Evolutionary conservation across 2,113 vertebrate genomes (phyloP), one percentile per base, ranked within the genome.

Genomic region (Hemicordylus capensis): DNA sequence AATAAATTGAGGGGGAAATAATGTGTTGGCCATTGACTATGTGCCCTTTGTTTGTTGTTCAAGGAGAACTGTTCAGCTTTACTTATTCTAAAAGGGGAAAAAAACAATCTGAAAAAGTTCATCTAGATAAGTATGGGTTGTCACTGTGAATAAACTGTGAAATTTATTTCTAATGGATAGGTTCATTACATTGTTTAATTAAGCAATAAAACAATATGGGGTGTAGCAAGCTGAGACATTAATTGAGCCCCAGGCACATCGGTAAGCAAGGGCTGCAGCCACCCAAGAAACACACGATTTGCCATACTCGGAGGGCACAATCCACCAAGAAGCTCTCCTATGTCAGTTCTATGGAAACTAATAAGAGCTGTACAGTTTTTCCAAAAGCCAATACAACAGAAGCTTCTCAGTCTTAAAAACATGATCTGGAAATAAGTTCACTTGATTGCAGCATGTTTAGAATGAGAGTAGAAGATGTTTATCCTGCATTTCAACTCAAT

Each of bases 1-100:
- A 92, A 87, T 69, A 80, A 88, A 92, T 70, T 14, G 28, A 83
- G 85, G 48, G 31, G 81, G 87, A 91, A 92, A 86, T 89, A 88
- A 91, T 83, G 87, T 87, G 86, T 22, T 83, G 63, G 0, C 86
- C 74, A 87, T 85, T 89, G 87, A 77, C 39, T 22, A 1, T 39
- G 77, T 91, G 87, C 80, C 37, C 76, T 85, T 87, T 92, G 42
- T 51, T 77, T 73, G 75, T n/a, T 75, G 46, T 72, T 87, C 81
- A 24, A 1, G 0, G 66, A 76, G 69, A 72, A 74, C 37, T n/a
- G 11, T 80, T 64, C 67, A 69, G 37, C 61, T 9, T 42, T 28
- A 8, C 75, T 70, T 70, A 56, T 83, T 58, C 79, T 83, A 83
- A 34, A n/a, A n/a, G n/a, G n/a, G n/a, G n/a, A n/a, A n/a, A n/a